Percentiles rank a stretch among this genome's conserved stretches.
phyloP scores from a whole-genome alignment of 2,888 invertebrate species.

The Callosobruchus maculatus region DNA sequence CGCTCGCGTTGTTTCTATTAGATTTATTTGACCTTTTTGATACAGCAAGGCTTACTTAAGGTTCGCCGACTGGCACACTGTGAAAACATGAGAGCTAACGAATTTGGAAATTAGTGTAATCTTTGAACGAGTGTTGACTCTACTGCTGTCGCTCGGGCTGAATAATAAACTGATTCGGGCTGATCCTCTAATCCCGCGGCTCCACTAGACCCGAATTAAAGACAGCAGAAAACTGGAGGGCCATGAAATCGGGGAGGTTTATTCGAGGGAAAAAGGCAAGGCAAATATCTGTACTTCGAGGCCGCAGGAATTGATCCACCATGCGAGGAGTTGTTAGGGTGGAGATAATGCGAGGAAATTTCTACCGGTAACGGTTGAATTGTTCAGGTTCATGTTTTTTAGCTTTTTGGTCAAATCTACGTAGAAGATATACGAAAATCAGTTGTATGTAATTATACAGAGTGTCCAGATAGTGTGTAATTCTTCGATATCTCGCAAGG shows the following conservation, averaged over 20 bases:
- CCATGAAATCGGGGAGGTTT: neutral
- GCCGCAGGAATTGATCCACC: neutral
- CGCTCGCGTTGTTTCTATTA: no score
- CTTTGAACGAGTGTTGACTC: conserved; percentile 2
- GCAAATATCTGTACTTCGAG: neutral
- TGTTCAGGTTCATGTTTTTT: neutral
- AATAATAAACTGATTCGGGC: neutral
- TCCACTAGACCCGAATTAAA: neutral
- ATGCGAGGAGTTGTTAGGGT: neutral
- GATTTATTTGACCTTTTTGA: no score
- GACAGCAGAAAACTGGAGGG: neutral
- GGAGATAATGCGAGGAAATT: neutral
- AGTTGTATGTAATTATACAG: no score
- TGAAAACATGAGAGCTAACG: neutral
- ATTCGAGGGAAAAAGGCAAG: neutral
- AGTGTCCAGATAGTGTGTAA: no score
- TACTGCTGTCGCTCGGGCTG: neutral
- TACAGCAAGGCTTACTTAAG: no score
- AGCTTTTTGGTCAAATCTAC: neutral
- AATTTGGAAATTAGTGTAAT: conserved; percentile 4
- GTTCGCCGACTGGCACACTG: neutral
- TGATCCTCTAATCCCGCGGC: neutral
- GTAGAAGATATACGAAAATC: no score
- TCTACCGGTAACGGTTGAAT: no score
- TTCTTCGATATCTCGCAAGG: no score